Evolutionary conservation across 2,797 vertebrate genomes (phyloP), one percentile per base, ranked within the genome.

Genomic region (Moxostoma hubbsi): DNA sequence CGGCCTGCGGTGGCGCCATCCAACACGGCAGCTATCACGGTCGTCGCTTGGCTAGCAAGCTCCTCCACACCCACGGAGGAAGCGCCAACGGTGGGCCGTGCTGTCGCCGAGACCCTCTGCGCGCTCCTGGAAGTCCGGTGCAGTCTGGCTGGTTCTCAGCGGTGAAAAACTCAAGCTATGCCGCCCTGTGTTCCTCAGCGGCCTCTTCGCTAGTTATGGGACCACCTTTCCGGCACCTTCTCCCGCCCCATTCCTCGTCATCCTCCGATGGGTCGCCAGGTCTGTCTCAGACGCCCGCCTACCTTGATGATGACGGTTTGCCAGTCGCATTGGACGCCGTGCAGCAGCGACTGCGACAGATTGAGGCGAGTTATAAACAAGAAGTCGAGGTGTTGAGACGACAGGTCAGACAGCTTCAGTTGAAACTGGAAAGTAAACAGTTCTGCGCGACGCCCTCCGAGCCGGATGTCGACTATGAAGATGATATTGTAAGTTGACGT

Each of bases 351-450:
- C 92, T 99, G 88, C 92, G 97, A 74, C 98, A 99, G 87, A 99
- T 99, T 0, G 97, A 99, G 90, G 98, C 98, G 0, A 94, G 95
- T 77, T 99, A 99, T 90, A 98, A 97, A 90, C 97, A 98, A 91
- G 98, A 99, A 86, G 97, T 99, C 80, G 97, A 98, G 88, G 94
- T 97, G 89, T 90, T 99, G 84, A 94, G 97, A 73, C 93, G 95
- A 91, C 97, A 99, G 90, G 97, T 99, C 83, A 94, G 95, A 18
- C 96, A 98, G 90, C 94, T 99, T 87, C 97, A 98, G 92, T 95
- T 98, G 92, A 95, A 95, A 85, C 93, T 99, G 83, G 97, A 98
- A 89, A 96, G 96, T 82, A 96, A 95, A 75, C 97, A 98, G 89
- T 95, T 94, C 87, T 93, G 94, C 11, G 88, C 93, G 7, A 96